phyloP scores from a whole-genome alignment of 2,797 vertebrate genomes.

The Melanotaenia nigrans region DNA sequence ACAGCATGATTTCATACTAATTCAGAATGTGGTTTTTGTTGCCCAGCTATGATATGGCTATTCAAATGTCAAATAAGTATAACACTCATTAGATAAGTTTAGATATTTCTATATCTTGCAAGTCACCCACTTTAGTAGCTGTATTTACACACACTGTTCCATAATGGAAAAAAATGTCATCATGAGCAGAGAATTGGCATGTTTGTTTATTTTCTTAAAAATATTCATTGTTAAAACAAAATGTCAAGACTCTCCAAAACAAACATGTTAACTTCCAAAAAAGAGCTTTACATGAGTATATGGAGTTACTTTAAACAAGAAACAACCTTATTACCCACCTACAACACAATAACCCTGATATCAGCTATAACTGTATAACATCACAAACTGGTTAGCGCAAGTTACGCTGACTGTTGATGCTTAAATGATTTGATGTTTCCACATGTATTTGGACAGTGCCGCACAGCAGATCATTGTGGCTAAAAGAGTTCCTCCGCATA shows the following conservation, averaged over 20 bases:
- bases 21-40: background rate
- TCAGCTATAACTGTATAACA: conserved; percentile 1
- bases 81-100: background rate
- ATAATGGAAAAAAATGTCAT: background rate
- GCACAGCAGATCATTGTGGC: conserved; percentile 84
- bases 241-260: background rate
- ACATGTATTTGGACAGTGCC: conserved; percentile 82
- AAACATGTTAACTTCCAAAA: background rate
- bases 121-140: background rate
- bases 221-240: background rate
- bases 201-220: background rate
- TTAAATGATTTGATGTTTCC: conserved; percentile 79
- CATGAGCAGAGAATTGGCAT: background rate
- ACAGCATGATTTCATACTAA: too few species aligned
- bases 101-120: background rate
- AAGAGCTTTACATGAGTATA: background rate
- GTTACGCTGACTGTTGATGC: background rate
- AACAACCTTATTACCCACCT: background rate
- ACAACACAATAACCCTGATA: background rate
- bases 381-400: background rate
- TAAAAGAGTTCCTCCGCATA: conserved; percentile 87
- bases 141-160: background rate
- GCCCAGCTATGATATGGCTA: background rate
- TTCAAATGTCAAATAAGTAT: background rate
- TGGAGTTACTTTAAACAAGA: background rate